Conservation (phyloP, 2,888 invertebrate genomes). For the Nymphalis polychloros region DNA sequence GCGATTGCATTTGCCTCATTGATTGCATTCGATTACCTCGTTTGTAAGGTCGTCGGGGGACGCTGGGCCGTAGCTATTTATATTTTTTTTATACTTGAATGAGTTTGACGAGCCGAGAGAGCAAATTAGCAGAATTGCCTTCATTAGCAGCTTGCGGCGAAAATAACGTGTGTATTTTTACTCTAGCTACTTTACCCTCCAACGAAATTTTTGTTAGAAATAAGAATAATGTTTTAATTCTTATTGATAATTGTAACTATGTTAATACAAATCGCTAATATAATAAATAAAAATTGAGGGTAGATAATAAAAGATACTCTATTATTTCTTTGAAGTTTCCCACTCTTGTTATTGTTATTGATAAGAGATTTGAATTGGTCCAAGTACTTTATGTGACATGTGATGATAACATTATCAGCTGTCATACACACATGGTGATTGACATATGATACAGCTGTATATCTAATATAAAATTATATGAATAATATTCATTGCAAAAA, state of each 20-base stretch:
- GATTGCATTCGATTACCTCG: conserved; percentile 70
- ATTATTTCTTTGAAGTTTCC: not conserved
- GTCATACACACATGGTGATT: conserved; percentile 25
- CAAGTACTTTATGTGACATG: conserved; percentile 10
- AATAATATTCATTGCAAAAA: too few relatives aligned
- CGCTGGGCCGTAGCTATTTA: conserved; percentile 63
- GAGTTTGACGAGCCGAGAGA: conserved; percentile 40
- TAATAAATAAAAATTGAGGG: not conserved
- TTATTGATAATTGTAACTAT: not conserved
- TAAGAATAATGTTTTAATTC: not conserved
- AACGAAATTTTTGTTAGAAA: not conserved
- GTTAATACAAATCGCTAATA: not conserved
- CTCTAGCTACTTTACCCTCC: not conserved
- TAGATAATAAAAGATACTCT: conserved; percentile 1
- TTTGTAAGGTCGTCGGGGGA: conserved; percentile 58
- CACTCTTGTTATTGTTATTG: conserved; percentile 31
- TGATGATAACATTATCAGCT: conserved; percentile 31
- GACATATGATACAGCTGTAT: conserved; percentile 18
- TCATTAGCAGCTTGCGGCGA: conserved; percentile 32
- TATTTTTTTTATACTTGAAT: conserved; percentile 49
- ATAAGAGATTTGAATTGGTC: conserved; percentile 22
- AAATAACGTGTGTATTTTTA: conserved; percentile 21
- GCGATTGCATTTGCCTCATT: conserved; percentile 62
- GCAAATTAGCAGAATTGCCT: conserved; percentile 38
- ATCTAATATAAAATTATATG: too few relatives aligned